Conservation (phyloP, 2,888 invertebrate species). For the Nephrotoma appendiculata region DNA sequence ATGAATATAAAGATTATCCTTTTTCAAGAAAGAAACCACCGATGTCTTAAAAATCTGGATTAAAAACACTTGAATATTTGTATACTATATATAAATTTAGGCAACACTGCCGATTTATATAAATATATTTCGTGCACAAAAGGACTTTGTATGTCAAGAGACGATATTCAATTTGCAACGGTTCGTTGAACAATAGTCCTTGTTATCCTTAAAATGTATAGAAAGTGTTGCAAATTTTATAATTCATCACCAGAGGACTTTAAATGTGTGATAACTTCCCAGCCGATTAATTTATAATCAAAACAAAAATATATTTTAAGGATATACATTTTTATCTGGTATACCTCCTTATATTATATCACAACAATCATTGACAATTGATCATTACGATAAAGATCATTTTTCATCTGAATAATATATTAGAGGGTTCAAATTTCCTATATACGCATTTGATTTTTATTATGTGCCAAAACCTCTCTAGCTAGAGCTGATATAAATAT, state of each 20-base stretch:
- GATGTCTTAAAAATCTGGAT: not conserved
- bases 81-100: not conserved
- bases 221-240: not conserved
- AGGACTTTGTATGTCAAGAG: not conserved
- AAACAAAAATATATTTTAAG: not conserved
- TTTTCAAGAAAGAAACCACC: not conserved
- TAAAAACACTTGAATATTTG: not conserved
- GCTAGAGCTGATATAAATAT: not conserved
- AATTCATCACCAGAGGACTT: not conserved
- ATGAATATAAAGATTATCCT: not conserved
- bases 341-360: not conserved
- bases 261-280: not conserved
- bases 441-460: not conserved
- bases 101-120: not conserved
- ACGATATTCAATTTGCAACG: not conserved
- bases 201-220: not conserved
- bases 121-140: not conserved
- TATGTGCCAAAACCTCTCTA: not conserved
- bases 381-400: not conserved
- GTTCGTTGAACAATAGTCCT: not conserved
- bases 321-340: not conserved
- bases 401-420: not conserved
- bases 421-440: not conserved
- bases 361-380: not conserved
- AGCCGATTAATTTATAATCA: not conserved